phyloP scores from a whole-genome alignment of 2,797 vertebrate species.

The Sebastes wilsoni region DNA sequence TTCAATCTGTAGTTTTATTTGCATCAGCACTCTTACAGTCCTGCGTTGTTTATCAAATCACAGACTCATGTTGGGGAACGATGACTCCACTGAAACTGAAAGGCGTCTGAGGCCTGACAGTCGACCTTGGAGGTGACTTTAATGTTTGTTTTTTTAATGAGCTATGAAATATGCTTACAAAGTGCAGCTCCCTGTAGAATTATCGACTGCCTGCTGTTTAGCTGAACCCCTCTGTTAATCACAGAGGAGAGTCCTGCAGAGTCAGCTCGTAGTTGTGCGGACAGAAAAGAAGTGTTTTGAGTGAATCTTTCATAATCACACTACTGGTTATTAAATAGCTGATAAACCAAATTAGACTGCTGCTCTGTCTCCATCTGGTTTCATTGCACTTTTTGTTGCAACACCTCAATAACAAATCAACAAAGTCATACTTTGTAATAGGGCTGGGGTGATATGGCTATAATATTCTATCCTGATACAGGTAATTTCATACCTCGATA shows the following conservation, averaged over 20 bases:
- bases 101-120: not conserved
- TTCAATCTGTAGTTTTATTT: constrained; percentile 3
- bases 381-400: not conserved
- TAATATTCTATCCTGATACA: too few relatives aligned
- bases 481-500: too few relatives aligned
- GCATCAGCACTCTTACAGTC: not conserved
- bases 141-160: constrained; percentile 45
- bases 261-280: constrained; percentile 26
- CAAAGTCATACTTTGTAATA: not conserved
- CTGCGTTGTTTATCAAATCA: constrained; percentile 7
- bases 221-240: constrained; percentile 1
- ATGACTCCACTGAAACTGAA: constrained; percentile 15
- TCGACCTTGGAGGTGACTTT: constrained; percentile 16
- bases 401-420: not conserved
- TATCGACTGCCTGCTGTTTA: constrained; percentile 23
- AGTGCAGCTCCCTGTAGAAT: constrained; percentile 17
- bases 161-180: constrained; percentile 53
- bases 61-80: constrained; percentile 4
- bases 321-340: not conserved
- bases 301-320: not conserved
- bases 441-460: too few relatives aligned
- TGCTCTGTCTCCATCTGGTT: not conserved
- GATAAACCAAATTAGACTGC: not conserved
- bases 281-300: not conserved
- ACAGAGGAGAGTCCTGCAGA: constrained; percentile 12